These are phyloP conservation scores for Synanthedon myopaeformis DNA, from an alignment of 2,888 invertebrate genomes.

Conservation along the genomic window DNA sequence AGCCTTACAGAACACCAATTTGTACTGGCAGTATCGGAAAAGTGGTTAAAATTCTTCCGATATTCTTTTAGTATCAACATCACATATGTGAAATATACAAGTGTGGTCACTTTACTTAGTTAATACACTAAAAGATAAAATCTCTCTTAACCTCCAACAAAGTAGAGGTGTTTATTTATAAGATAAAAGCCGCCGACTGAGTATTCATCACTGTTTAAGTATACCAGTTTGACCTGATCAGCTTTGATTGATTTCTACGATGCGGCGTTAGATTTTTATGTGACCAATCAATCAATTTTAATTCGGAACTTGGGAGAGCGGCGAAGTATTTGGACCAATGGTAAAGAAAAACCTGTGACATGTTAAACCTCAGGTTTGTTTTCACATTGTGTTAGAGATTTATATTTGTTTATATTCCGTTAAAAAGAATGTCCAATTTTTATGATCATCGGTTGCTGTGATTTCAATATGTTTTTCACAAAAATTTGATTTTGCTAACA, in stretches of 20 bases:
- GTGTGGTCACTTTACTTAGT: too few species aligned
- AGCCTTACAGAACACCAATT: too few species aligned
- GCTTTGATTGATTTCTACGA: conserved; percentile 47
- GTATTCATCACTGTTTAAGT: conserved; percentile 23
- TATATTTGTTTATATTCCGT: too few species aligned
- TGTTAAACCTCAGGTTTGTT: background rate
- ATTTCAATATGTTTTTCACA: too few species aligned
- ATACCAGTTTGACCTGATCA: conserved; percentile 26
- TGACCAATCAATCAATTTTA: conserved; percentile 61
- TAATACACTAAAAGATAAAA: background rate
- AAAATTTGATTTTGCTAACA: too few species aligned
- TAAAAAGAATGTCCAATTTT: too few species aligned
- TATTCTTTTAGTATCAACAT: too few species aligned
- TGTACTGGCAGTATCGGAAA: too few species aligned
- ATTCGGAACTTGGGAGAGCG: conserved; percentile 26
- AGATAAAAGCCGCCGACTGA: conserved; percentile 37
- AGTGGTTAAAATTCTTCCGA: too few species aligned
- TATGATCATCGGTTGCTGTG: too few species aligned
- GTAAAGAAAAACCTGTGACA: too few species aligned
- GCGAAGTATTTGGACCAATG: conserved; percentile 10
- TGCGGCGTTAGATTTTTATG: conserved; percentile 55
- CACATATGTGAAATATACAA: too few species aligned
- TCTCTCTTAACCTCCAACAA: background rate
- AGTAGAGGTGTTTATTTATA: conserved; percentile 17
- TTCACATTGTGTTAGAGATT: background rate